Evolutionary conservation across 2,888 invertebrate genomes (phyloP).

Genomic region (Tetramorium bicarinatum): DNA sequence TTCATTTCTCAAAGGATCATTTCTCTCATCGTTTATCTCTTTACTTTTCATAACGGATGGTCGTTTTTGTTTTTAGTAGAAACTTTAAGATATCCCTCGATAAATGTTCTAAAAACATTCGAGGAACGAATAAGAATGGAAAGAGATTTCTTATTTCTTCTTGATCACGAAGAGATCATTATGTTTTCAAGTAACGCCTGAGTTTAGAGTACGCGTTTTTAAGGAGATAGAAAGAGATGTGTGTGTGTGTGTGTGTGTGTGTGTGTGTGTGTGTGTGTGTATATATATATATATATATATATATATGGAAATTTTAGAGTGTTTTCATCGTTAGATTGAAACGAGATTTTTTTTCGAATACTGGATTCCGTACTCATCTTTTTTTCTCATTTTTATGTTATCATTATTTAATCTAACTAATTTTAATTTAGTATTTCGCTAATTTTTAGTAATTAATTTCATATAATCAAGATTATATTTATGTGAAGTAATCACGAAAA

Average conservation of each 20-base stretch:
- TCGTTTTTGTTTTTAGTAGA: background rate
- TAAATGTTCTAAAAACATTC: slow-evolving; percentile 7
- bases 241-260: too few species aligned
- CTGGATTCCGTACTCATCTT: background rate
- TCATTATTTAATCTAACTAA: background rate
- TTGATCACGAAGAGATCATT: background rate
- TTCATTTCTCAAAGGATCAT: background rate
- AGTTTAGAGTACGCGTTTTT: background rate
- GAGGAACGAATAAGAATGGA: background rate
- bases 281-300: too few species aligned
- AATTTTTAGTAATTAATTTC: slow-evolving; percentile 13
- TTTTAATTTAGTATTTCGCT: background rate
- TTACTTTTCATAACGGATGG: background rate
- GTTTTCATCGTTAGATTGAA: slow-evolving; percentile 31
- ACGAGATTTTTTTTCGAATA: background rate
- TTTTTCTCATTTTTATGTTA: background rate
- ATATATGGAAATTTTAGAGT: slow-evolving; percentile 12
- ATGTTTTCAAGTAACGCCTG: slow-evolving; percentile 17
- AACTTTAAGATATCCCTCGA: background rate
- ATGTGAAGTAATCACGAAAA: background rate
- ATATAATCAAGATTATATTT: background rate
- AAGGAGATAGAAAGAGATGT: background rate
- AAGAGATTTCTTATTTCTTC: background rate
- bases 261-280: too few species aligned
- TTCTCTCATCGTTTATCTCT: background rate